Conservation (phyloP, 2,888 invertebrate species). For the Pristionchus exspectatus region DNA sequence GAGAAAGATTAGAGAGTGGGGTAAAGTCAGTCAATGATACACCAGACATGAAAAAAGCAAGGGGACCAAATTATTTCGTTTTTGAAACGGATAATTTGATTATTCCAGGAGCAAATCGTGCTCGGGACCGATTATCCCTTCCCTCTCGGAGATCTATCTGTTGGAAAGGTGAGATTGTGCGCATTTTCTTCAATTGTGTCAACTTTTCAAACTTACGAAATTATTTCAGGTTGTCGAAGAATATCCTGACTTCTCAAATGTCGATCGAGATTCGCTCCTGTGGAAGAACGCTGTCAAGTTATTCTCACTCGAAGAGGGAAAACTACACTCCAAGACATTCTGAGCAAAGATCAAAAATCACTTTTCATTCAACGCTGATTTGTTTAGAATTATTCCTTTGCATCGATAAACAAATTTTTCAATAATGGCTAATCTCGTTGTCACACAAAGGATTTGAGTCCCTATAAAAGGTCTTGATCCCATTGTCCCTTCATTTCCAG, state of each 20-base stretch:
- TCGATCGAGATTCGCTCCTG: slow-evolving; percentile 64
- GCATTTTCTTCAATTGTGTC: not conserved
- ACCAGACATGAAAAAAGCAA: not conserved
- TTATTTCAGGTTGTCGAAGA: slow-evolving; percentile 62
- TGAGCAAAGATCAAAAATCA: not conserved
- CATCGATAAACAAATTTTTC: not conserved
- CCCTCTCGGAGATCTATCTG: slow-evolving; percentile 82
- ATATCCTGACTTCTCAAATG: slow-evolving; percentile 54
- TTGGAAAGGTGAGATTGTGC: slow-evolving; percentile 72
- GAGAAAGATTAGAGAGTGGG: not conserved
- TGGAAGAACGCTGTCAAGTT: slow-evolving; percentile 72
- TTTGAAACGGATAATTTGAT: not conserved
- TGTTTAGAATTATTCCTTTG: not conserved
- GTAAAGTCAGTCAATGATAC: not conserved
- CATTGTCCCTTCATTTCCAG: not conserved
- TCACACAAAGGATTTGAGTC: not conserved
- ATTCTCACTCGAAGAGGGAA: slow-evolving; percentile 64
- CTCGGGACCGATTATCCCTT: slow-evolving; percentile 83
- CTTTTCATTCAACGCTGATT: not conserved
- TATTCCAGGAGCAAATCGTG: slow-evolving; percentile 81
- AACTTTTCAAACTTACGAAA: not conserved
- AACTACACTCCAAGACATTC: slow-evolving; percentile 29
- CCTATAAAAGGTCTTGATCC: not conserved
- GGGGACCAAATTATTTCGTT: not conserved
- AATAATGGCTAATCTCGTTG: not conserved